These are phyloP conservation scores for Proctacanthus coquilletti DNA, from an alignment of 1,140 invertebrate genomes.

Conservation along the genomic window DNA sequence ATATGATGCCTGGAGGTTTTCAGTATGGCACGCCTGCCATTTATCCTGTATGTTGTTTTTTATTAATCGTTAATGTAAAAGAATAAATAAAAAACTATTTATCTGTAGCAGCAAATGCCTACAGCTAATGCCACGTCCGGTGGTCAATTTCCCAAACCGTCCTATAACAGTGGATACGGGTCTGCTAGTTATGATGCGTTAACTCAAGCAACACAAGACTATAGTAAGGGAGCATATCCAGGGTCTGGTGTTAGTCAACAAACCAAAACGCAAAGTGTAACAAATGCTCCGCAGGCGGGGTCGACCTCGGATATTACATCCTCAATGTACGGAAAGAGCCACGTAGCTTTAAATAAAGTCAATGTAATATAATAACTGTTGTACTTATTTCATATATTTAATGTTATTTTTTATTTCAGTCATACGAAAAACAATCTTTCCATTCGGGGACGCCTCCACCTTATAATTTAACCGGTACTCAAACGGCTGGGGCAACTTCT, in stretches of 20 bases:
- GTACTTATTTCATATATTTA: too few relatives aligned
- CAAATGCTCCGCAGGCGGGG: slow-evolving; percentile 37
- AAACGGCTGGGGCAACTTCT: slow-evolving; percentile 52
- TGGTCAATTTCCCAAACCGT: slow-evolving; percentile 49
- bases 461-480: slow-evolving; percentile 55
- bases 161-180: slow-evolving; percentile 46
- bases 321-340: slow-evolving; percentile 55
- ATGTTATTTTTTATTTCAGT: slow-evolving; percentile 37
- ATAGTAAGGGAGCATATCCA: slow-evolving; percentile 38
- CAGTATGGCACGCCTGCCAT: slow-evolving; percentile 54
- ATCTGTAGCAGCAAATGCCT: slow-evolving; percentile 39
- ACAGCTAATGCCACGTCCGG: slow-evolving; percentile 45
- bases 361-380: slow-evolving; percentile 47
- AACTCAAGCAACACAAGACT: slow-evolving; percentile 38
- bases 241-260: slow-evolving; percentile 32
- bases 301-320: slow-evolving; percentile 46
- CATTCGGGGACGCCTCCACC: slow-evolving; percentile 70
- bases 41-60: slow-evolving; percentile 39
- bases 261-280: slow-evolving; percentile 37
- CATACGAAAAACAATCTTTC: slow-evolving; percentile 72
- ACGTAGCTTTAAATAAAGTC: slow-evolving; percentile 56
- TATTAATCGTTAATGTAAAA: neutral
- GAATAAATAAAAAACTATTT: slow-evolving; percentile 6
- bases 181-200: slow-evolving; percentile 48
- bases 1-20: slow-evolving; percentile 55